Conservation (phyloP, 2,113 vertebrate genomes). For the Nyctereutes procyonoides region DNA sequence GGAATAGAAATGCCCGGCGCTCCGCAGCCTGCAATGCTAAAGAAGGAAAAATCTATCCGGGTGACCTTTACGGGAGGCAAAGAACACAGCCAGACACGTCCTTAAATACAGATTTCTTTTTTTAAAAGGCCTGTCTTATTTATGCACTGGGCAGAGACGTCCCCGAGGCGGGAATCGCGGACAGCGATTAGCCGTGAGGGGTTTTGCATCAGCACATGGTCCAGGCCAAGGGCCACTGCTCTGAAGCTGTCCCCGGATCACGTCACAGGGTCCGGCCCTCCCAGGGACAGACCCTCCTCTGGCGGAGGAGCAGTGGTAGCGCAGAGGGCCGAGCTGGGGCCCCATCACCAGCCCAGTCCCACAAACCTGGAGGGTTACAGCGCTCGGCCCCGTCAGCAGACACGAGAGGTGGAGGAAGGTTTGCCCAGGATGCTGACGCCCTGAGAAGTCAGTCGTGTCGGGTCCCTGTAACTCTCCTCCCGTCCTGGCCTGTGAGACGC, state of each 20-base stretch:
- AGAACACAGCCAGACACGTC: conserved; percentile 44
- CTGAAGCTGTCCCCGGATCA: rapidly evolving
- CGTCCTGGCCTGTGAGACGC: rapidly evolving
- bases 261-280: rapidly evolving
- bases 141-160: rapidly evolving
- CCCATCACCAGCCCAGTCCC: rapidly evolving
- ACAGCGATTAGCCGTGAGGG: rapidly evolving
- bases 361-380: rapidly evolving
- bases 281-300: rapidly evolving
- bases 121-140: background rate
- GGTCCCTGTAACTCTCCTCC: rapidly evolving
- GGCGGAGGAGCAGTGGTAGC: rapidly evolving
- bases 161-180: background rate
- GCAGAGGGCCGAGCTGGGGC: rapidly evolving
- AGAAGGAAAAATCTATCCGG: conserved; percentile 69
- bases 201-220: rapidly evolving
- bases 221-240: rapidly evolving
- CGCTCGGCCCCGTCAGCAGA: rapidly evolving
- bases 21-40: conserved; percentile 63
- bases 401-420: rapidly evolving
- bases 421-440: rapidly evolving
- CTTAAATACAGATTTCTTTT: conserved; percentile 69
- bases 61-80: conserved; percentile 67
- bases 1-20: conserved; percentile 85
- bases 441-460: rapidly evolving